Evolutionary conservation across 1,140 invertebrate species (phyloP).

Genomic region (Drosophila azteca): DNA sequence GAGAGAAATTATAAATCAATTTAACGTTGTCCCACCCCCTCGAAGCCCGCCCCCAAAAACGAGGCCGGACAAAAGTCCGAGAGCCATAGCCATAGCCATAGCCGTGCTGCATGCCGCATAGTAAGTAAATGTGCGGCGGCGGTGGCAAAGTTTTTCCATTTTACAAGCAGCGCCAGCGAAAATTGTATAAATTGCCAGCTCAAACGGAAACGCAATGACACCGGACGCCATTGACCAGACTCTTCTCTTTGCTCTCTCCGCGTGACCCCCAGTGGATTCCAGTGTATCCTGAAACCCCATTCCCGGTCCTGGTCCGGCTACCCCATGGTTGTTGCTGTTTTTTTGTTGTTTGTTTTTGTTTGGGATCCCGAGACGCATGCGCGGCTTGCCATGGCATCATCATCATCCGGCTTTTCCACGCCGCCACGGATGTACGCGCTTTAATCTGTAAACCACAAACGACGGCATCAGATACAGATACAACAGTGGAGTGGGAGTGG

Average conservation of each 20-base stretch:
- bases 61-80: slow-evolving; percentile 57
- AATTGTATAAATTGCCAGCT: slow-evolving; percentile 80
- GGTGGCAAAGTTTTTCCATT: slow-evolving; percentile 51
- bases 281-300: slow-evolving; percentile 26
- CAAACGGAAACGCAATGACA: slow-evolving; percentile 79
- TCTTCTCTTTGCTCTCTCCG: slow-evolving; percentile 1
- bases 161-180: slow-evolving; percentile 58
- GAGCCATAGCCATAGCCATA: slow-evolving; percentile 1
- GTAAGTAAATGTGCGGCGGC: slow-evolving; percentile 74
- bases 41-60: not conserved
- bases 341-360: not conserved
- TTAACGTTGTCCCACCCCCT: slow-evolving; percentile 50
- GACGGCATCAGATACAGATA: slow-evolving; percentile 61
- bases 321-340: not conserved
- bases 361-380: slow-evolving; percentile 54
- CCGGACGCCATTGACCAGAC: slow-evolving; percentile 73
- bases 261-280: slow-evolving; percentile 25
- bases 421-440: slow-evolving; percentile 71
- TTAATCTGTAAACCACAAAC: slow-evolving; percentile 77
- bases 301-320: slow-evolving; percentile 11
- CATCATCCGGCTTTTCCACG: slow-evolving; percentile 60
- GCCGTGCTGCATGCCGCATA: slow-evolving; percentile 22
- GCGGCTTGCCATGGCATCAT: slow-evolving; percentile 43
- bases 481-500: not conserved
- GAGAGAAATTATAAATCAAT: slow-evolving; percentile 80